Percentiles rank a stretch among this genome's conserved stretches.
phyloP scores from a whole-genome alignment of 2,888 invertebrate species.

The Cotesia congregata region DNA sequence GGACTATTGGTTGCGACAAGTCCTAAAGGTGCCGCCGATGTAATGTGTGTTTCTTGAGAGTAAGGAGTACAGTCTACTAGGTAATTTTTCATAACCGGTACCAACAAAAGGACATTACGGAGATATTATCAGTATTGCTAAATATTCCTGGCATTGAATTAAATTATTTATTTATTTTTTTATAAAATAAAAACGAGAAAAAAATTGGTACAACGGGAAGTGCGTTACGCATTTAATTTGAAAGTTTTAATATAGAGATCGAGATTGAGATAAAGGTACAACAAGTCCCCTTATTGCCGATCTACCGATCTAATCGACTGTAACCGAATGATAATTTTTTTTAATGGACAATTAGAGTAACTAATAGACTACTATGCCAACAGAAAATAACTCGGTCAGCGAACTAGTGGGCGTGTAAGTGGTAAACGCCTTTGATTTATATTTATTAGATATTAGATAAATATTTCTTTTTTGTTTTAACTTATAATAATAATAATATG shows the following conservation, averaged over 20 bases:
- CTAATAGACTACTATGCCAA: conserved; percentile 55
- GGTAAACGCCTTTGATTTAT: conserved; percentile 39
- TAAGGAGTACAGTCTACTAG: background rate
- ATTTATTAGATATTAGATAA: background rate
- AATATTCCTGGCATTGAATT: conserved; percentile 44
- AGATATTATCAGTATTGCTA: conserved; percentile 40
- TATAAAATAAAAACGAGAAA: background rate
- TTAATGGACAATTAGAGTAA: conserved; percentile 62
- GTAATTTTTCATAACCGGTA: conserved; percentile 22
- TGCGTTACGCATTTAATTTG: conserved; percentile 21
- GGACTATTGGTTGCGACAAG: conserved; percentile 44
- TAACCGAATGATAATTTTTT: conserved; percentile 48
- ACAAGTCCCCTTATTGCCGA: conserved; percentile 6
- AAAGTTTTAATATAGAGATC: conserved; percentile 15
- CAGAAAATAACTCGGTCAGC: conserved; percentile 52
- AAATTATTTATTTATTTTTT: conserved; percentile 42
- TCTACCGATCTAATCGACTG: conserved; percentile 28
- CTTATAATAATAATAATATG: background rate
- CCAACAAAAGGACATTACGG: conserved; percentile 35
- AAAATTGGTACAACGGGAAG: background rate
- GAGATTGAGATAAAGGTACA: background rate
- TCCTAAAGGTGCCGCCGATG: conserved; percentile 44
- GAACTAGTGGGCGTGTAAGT: conserved; percentile 42
- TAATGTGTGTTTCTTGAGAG: conserved; percentile 37
- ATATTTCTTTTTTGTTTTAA: background rate